These are phyloP conservation scores for Macrobrachium nipponense DNA, from an alignment of 1,140 invertebrate species.

Conservation along the genomic window DNA sequence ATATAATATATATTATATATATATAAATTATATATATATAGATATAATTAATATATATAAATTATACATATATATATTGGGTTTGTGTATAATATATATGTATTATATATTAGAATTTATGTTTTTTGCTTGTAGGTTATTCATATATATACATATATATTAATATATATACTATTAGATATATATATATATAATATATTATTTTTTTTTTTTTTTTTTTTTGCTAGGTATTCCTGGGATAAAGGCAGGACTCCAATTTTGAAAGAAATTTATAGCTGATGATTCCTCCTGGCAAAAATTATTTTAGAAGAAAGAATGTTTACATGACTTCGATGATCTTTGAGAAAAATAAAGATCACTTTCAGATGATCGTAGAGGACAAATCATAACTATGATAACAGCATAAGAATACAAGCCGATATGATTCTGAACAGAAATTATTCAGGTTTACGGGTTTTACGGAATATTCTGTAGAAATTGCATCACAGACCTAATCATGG, in stretches of 20 bases:
- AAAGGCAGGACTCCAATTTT: too few relatives aligned
- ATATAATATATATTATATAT: too few relatives aligned
- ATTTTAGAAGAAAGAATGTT: not conserved
- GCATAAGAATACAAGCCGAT: not conserved
- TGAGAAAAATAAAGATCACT: too few relatives aligned
- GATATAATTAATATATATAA: too few relatives aligned
- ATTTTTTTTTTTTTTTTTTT: too few relatives aligned
- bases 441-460: not conserved
- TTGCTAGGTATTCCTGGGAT: not conserved
- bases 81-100: constrained; percentile 10
- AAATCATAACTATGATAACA: not conserved
- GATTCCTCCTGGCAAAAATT: not conserved
- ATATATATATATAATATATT: too few relatives aligned
- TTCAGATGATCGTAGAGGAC: too few relatives aligned
- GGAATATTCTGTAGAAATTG: constrained; percentile 1
- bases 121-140: too few relatives aligned
- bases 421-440: not conserved
- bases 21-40: too few relatives aligned
- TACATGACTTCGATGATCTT: too few relatives aligned
- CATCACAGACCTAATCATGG: not conserved
- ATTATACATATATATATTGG: constrained; percentile 31
- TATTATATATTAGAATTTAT: too few relatives aligned
- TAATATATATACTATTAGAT: too few relatives aligned
- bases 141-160: constrained; percentile 25
- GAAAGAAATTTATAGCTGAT: not conserved